Percentiles rank a stretch among this genome's conserved stretches.
phyloP scores from a whole-genome alignment of 2,797 vertebrate genomes.

The Myiotriccus ornatus region DNA sequence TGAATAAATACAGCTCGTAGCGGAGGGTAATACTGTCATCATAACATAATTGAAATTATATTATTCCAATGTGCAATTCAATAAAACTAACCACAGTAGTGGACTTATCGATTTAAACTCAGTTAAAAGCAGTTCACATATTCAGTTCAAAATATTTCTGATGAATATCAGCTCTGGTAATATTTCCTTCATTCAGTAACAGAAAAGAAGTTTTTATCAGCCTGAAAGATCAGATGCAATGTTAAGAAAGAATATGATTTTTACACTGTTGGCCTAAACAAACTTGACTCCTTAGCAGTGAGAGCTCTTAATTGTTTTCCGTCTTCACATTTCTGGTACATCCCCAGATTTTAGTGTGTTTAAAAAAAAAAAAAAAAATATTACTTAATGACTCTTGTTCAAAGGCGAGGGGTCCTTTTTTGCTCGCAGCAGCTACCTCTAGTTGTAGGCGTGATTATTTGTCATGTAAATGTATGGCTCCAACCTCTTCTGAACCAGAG shows the following conservation, averaged over 20 bases:
- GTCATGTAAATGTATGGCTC: conserved; percentile 25
- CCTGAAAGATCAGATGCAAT: conserved; percentile 1
- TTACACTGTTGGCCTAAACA: not conserved
- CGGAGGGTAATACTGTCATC: conserved; percentile 44
- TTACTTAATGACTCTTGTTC: not conserved
- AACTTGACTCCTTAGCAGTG: accelerated
- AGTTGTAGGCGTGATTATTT: conserved; percentile 4
- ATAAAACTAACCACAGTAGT: conserved; percentile 65
- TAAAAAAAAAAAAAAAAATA: not conserved
- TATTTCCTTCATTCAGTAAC: conserved; percentile 5
- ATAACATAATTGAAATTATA: conserved; percentile 67
- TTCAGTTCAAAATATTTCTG: conserved; percentile 61
- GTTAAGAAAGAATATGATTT: not conserved
- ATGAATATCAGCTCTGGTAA: conserved; percentile 54
- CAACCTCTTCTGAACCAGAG: not conserved
- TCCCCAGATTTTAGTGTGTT: not conserved
- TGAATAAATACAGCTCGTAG: conserved; percentile 36
- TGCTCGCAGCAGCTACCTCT: not conserved
- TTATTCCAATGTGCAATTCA: conserved; percentile 58
- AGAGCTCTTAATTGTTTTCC: not conserved
- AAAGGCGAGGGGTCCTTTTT: not conserved
- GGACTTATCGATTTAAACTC: conserved; percentile 63
- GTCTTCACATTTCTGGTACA: not conserved
- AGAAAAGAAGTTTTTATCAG: conserved; percentile 37
- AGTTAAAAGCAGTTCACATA: conserved; percentile 62